phyloP scores from a whole-genome alignment of 2,797 vertebrate species.

The Peromyscus attwateri region DNA sequence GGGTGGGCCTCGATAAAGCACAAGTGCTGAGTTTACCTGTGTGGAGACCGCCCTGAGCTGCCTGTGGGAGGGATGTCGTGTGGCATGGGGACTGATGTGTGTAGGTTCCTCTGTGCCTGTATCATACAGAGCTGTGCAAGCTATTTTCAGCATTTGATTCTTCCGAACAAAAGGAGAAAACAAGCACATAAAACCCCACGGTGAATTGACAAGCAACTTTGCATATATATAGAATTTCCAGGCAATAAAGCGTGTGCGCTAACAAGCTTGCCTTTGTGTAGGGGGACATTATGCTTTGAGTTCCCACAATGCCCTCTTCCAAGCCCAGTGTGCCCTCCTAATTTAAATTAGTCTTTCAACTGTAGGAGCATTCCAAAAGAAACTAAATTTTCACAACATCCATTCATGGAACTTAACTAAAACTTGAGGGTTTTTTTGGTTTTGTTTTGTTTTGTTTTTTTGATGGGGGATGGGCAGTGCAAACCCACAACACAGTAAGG shows the following conservation, averaged over 20 bases:
- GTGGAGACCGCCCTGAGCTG: not conserved
- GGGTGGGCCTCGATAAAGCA: slow-evolving; percentile 28
- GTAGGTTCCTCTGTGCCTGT: slow-evolving; percentile 22
- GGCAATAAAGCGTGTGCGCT: slow-evolving; percentile 76
- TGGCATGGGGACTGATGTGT: not conserved
- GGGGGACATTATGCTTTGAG: slow-evolving; percentile 82
- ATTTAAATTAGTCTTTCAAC: slow-evolving; percentile 84
- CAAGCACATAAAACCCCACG: slow-evolving; percentile 80
- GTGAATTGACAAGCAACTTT: slow-evolving; percentile 78
- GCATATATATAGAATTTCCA: slow-evolving; percentile 83
- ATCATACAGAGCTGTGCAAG: slow-evolving; percentile 67
- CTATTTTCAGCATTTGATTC: slow-evolving; percentile 68
- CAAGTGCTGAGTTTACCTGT: slow-evolving; percentile 7
- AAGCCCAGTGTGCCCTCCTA: slow-evolving; percentile 81
- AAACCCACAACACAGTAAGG: slow-evolving; percentile 66
- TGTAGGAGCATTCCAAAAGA: slow-evolving; percentile 77
- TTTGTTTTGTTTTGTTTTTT: not conserved
- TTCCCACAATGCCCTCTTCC: slow-evolving; percentile 81
- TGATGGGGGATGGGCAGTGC: not conserved
- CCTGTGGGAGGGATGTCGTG: not conserved
- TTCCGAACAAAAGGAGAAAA: slow-evolving; percentile 81
- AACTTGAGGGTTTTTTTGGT: slow-evolving; percentile 60
- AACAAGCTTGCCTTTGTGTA: slow-evolving; percentile 83
- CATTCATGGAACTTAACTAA: slow-evolving; percentile 77
- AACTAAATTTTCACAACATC: slow-evolving; percentile 80